Percentiles rank a stretch among this genome's conserved stretches.
phyloP scores from a whole-genome alignment of 2,113 vertebrate genomes.

The Acanthisitta chloris region DNA sequence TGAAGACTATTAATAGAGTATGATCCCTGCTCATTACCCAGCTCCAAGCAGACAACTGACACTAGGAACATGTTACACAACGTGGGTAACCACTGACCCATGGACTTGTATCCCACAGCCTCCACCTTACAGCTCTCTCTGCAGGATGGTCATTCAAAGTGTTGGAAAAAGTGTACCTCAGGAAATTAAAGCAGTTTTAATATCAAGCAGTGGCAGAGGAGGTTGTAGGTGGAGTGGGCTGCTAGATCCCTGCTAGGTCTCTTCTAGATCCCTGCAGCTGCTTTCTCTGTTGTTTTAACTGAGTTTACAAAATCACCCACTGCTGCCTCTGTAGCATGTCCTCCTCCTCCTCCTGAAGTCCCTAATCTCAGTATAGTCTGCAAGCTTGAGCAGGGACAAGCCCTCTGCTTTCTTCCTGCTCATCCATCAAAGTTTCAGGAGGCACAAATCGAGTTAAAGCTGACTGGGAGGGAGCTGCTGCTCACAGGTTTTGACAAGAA shows the following conservation, averaged over 20 bases:
- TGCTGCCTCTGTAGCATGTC: not conserved
- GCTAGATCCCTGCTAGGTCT: not conserved
- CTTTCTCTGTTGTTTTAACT: not conserved
- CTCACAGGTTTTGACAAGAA: not conserved
- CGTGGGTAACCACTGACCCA: not conserved
- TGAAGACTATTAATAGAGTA: not conserved
- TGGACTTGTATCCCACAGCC: not conserved
- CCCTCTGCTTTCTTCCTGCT: not conserved
- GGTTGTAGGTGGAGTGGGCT: too few species aligned
- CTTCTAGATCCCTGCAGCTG: not conserved
- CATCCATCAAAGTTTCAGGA: not conserved
- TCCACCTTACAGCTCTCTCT: not conserved
- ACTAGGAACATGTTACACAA: not conserved
- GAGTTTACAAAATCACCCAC: fast-evolving
- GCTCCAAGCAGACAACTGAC: not conserved
- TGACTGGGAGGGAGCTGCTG: not conserved
- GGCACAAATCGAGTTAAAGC: not conserved
- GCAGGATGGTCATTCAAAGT: not conserved
- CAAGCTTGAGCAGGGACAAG: not conserved
- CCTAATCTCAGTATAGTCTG: not conserved
- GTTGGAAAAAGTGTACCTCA: not conserved
- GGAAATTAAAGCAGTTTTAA: not conserved
- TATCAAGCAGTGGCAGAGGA: not conserved
- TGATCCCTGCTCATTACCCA: not conserved
- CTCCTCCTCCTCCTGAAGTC: not conserved